A percentile compares a stretch with the other conserved stretches of the same genome.
Conservation (phyloP, 2,797 vertebrate species). For the Parauchenoglanis punctatus region DNA sequence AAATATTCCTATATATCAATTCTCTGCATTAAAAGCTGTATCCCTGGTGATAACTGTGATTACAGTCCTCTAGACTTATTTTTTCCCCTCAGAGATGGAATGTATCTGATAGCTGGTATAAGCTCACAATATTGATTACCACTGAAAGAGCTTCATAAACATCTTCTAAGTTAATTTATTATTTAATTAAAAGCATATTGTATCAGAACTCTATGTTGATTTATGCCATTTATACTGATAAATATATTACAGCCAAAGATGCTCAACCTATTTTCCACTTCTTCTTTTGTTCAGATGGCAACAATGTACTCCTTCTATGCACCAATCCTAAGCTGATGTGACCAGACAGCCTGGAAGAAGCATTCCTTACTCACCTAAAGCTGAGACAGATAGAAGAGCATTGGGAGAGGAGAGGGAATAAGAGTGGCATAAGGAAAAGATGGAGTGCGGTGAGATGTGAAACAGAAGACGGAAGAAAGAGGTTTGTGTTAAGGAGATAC, state of each 20-base stretch:
- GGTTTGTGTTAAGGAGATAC: not conserved
- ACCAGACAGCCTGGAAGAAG: conserved; percentile 38
- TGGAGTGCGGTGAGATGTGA: not conserved
- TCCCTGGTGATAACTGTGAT: not conserved
- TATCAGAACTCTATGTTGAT: conserved; percentile 24
- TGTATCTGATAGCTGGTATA: conserved; percentile 22
- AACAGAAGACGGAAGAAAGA: not conserved
- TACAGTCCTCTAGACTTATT: not conserved
- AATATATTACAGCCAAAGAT: not conserved
- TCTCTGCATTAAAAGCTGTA: not conserved
- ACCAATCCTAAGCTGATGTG: conserved; percentile 5
- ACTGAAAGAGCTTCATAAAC: conserved; percentile 12
- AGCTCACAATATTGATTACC: conserved; percentile 35
- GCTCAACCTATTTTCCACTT: conserved; percentile 24
- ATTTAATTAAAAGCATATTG: conserved; percentile 9
- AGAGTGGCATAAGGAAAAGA: conserved; percentile 3
- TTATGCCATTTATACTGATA: conserved; percentile 6
- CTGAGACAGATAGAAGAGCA: conserved; percentile 6
- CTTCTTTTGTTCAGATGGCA: not conserved
- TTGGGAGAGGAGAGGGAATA: not conserved
- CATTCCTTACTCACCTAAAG: conserved; percentile 37
- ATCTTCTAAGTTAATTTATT: conserved; percentile 11
- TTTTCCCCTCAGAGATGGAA: not conserved
- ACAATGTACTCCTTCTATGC: conserved; percentile 7
- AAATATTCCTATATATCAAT: not conserved